A percentile compares a stretch with the other conserved stretches of the same genome.
Conservation (phyloP, 23 tunicate genomes). For the Clavelina lepadiformis region DNA sequence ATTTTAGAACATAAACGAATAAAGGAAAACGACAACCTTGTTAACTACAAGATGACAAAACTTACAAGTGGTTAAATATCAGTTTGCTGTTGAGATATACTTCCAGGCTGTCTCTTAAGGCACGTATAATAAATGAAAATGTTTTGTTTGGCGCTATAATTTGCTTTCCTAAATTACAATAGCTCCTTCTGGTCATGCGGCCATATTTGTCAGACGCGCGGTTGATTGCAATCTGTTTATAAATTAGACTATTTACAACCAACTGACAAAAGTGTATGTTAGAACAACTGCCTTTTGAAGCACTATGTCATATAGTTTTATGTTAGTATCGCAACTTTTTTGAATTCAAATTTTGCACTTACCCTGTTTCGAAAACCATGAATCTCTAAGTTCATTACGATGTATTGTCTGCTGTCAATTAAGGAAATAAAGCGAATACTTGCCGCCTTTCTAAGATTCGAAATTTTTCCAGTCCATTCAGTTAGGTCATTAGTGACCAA, state of each 20-base stretch:
- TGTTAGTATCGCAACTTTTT: too few relatives aligned
- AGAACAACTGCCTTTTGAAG: too few relatives aligned
- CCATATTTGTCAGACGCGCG: too few relatives aligned
- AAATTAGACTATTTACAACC: too few relatives aligned
- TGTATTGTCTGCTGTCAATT: neutral
- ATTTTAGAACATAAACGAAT: too few relatives aligned
- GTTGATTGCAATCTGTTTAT: too few relatives aligned
- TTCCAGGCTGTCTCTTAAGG: neutral
- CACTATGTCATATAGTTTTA: too few relatives aligned
- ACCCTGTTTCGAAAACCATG: slow-evolving; percentile 13
- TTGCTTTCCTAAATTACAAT: slow-evolving; percentile 3
- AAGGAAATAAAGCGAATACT: too few relatives aligned
- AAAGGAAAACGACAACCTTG: too few relatives aligned
- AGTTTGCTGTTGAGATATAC: slow-evolving; percentile 6
- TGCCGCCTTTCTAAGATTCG: neutral
- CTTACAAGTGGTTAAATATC: slow-evolving; percentile 13
- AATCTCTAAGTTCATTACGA: slow-evolving; percentile 23
- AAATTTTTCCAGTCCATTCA: slow-evolving; percentile 17
- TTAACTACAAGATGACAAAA: too few relatives aligned
- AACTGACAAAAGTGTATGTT: too few relatives aligned
- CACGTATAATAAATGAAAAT: slow-evolving; percentile 11
- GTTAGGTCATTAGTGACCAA: neutral
- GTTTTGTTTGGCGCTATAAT: neutral
- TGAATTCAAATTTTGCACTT: neutral
- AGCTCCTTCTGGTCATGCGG: too few relatives aligned